Evolutionary conservation across 1,140 invertebrate species (phyloP), one percentile per base, ranked within the genome.

Genomic region (Ostrea denselamellosa): DNA sequence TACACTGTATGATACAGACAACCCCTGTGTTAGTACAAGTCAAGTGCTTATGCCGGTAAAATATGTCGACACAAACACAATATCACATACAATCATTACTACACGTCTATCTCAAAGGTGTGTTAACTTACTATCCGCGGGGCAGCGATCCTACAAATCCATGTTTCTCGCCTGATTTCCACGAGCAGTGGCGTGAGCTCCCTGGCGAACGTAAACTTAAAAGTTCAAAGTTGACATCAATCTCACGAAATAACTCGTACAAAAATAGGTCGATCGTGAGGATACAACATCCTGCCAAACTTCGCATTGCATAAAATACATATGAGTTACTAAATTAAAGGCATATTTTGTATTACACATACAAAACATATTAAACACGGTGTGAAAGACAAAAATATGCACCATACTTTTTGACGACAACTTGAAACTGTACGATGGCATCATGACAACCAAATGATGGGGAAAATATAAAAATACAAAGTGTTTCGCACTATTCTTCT

Each of bases 151-250:
- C 68, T 77, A 77, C 10, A 77, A 77, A 77, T 28, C 12, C 68
- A 77, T 77, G 68, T 77, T 77, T 77, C 68, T 77, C 68, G 68
- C 68, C 68, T 77, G 68, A 77, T 77, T 77, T 77, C 22, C 28
- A 8, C 25, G 28, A 12, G 22, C 12, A 77, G 68, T 77, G 68
- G 68, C 68, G 68, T 77, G 68, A 77, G 68, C 68, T 77, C 68
- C 68, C 68, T 77, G 28, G 28, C 68, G 9, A 77, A 77, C 68
- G 68, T 77, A 77, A 77, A 77, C 68, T 77, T n/a, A 12, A 9
- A 77, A 25, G 68, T 22, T 77, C 68, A 34, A 77, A 77, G 68
- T 25, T 77, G 14, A 77, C 22, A 9, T 28, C 25, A 44, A 44
- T 14, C 3, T 34, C 25, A 14, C 10, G 10, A 77, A 77, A 34